Evolutionary conservation across 1,140 invertebrate species (phyloP), one percentile per base, ranked within the genome.

Genomic region (Ips nitidus): DNA sequence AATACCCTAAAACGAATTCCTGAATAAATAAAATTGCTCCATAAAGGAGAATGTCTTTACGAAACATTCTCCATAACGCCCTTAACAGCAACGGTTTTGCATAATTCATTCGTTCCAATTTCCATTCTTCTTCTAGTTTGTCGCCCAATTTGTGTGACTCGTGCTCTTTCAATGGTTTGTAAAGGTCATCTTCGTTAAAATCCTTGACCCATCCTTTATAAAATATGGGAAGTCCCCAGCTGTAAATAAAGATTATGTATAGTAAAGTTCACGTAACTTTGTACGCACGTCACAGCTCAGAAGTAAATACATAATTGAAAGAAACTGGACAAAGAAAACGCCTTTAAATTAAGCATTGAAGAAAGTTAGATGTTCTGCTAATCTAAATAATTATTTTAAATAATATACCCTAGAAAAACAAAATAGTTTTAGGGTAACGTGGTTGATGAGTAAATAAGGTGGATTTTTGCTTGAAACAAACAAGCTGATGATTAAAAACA

Each of bases 71-170:
- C 40, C 77, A 63, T 3, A 83, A 41, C 5, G 81, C 79, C 50
- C 72, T 73, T 39, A 78, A 73, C 39, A 84, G 75, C 60, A 77
- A 80, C 8, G 83, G 81, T 43, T 75, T 72, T 52, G 76, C 50
- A 36, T 69, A 43, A 43, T 66, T 41, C 47, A 72, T 65, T 60
- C 70, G 59, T 75, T 87, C 84, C 41, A 74, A 70, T 7, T 83
- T 80, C 87, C 85, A 87, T 37, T 82, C 81, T 74, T 80, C 83
- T 74, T 85, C 82, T 42, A 90, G 78, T 52, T 80, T 77, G 73
- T 87, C 82, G 22, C 88, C 87, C 74, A 87, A 74, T 4, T 73
- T 68, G 42, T 74, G 75, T 4, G 75, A 76, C 41, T 73, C 71
- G 42, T 75, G 73, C 41, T 74, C 73, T 59, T 71, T 57, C 5